Evolutionary conservation across 53 echinoderm and acorn worm species (phyloP).

Genomic region (Holothuria scabra): DNA sequence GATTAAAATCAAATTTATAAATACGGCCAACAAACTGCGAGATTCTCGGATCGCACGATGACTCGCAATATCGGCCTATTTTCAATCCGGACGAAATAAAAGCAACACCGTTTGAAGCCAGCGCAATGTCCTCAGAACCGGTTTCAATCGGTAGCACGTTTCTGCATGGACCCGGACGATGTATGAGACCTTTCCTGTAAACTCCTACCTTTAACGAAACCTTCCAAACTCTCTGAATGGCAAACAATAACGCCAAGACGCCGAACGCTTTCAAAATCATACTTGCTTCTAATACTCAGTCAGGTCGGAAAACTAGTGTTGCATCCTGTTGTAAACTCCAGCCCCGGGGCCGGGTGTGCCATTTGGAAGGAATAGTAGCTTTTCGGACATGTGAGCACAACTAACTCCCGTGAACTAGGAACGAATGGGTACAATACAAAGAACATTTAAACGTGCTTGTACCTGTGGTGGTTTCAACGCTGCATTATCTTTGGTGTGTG

Average conservation of each 20-base stretch:
- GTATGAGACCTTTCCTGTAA: neutral
- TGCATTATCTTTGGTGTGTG: no score
- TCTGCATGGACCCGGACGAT: slow-evolving; percentile 23
- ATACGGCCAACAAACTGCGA: neutral
- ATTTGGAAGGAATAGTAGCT: no score
- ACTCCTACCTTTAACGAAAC: neutral
- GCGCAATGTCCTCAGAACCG: slow-evolving; percentile 29
- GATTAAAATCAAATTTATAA: slow-evolving; percentile 22
- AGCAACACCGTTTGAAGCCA: slow-evolving; percentile 10
- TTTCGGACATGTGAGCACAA: no score
- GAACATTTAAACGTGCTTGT: no score
- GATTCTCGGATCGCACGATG: neutral
- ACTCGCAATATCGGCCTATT: neutral
- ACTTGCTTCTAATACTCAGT: no score
- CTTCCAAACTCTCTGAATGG: neutral
- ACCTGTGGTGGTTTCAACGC: no score
- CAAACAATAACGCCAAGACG: neutral
- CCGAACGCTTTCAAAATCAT: slow-evolving; percentile 15
- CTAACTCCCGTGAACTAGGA: no score
- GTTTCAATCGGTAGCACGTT: slow-evolving; percentile 28
- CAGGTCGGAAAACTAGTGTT: no score
- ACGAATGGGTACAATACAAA: no score
- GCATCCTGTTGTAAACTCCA: no score
- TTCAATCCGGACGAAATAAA: slow-evolving; percentile 26
- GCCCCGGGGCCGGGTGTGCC: no score